Percentiles rank a stretch among this genome's conserved stretches.
Evolutionary conservation across 2,888 invertebrate genomes (phyloP).

Genomic region (Phortica okadai): DNA sequence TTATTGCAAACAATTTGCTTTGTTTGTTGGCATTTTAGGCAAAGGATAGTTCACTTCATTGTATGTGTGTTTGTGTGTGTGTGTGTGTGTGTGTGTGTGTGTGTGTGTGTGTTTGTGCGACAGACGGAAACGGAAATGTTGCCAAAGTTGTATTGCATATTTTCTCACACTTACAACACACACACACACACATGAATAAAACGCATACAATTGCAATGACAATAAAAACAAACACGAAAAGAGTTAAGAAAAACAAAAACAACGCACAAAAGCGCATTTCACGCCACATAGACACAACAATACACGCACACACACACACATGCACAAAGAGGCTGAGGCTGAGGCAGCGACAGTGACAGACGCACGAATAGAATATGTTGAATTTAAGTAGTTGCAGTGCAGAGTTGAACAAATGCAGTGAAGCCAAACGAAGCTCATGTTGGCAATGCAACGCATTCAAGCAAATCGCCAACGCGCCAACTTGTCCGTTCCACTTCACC

Average conservation of each 20-base stretch:
- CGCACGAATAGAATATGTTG: not conserved
- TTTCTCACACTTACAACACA: conserved; percentile 40
- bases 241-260: not conserved
- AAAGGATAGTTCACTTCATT: conserved; percentile 9
- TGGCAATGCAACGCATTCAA: conserved; percentile 19
- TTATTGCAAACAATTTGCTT: conserved; percentile 69
- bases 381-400: conserved; percentile 12
- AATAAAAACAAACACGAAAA: not conserved
- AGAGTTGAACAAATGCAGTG: not conserved
- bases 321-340: not conserved
- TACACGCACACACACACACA: conserved; percentile 37
- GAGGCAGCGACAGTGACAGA: not conserved
- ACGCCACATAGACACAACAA: not conserved
- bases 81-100: too few relatives aligned
- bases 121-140: conserved; percentile 66
- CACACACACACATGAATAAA: conserved; percentile 2
- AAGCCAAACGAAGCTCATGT: not conserved
- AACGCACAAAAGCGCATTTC: conserved; percentile 4
- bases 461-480: conserved; percentile 4
- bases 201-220: too few relatives aligned
- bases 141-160: conserved; percentile 57
- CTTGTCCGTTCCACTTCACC: not conserved
- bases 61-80: not conserved
- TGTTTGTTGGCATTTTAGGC: conserved; percentile 50
- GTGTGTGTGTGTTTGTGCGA: not conserved